These are phyloP conservation scores for Potorous gilbertii DNA, from an alignment of 2,797 vertebrate species.

Conservation along the genomic window DNA sequence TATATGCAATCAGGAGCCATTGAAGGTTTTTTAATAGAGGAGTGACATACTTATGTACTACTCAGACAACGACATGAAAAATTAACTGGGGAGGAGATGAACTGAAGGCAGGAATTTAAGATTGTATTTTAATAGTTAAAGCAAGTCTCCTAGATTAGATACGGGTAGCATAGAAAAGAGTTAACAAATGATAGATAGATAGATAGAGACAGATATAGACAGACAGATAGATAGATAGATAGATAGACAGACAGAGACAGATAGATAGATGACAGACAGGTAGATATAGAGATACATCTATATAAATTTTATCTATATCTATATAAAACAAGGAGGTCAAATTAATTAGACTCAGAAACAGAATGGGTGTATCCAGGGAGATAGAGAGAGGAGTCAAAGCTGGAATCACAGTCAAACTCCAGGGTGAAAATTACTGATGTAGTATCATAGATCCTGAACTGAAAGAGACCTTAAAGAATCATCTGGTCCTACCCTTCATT, in stretches of 20 bases:
- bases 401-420: no score
- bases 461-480: neutral
- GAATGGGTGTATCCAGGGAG: neutral
- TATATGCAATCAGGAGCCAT: neutral
- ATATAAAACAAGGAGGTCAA: neutral
- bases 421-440: neutral
- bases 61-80: neutral
- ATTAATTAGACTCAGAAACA: neutral
- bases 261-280: no score
- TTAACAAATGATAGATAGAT: neutral
- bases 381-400: neutral
- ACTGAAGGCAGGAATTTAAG: neutral
- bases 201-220: no score
- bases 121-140: neutral
- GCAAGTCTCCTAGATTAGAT: neutral
- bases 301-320: no score
- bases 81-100: neutral
- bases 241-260: no score
- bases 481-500: neutral
- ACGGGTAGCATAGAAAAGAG: neutral
- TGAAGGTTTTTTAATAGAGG: neutral
- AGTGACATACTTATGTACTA: neutral
- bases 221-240: no score
- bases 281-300: neutral
- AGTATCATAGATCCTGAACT: neutral